phyloP scores from a whole-genome alignment of 2,113 vertebrate genomes.

The Accipiter cooperii region DNA sequence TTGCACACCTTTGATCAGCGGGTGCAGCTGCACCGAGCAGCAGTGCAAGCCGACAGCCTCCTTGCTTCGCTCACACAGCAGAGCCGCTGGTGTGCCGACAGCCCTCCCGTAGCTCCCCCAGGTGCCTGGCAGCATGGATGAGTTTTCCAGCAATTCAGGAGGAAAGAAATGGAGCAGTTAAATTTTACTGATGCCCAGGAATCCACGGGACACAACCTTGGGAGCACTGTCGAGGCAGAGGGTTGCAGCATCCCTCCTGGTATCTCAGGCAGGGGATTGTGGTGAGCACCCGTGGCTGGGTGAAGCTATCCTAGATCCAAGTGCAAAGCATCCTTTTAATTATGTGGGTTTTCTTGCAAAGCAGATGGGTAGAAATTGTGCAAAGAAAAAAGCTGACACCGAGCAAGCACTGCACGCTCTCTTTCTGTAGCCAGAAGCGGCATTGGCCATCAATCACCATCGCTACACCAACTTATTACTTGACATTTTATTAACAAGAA shows the following conservation, averaged over 20 bases:
- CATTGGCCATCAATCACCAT: neutral
- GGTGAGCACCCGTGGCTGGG: neutral
- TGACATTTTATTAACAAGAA: neutral
- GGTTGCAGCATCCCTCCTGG: neutral
- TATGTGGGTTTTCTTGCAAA: neutral
- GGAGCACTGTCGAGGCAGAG: fast-evolving
- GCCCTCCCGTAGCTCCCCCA: neutral
- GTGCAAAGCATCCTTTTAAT: neutral
- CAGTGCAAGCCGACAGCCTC: neutral
- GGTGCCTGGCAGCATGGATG: neutral
- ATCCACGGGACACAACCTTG: fast-evolving
- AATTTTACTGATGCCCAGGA: neutral
- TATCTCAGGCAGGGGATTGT: neutral
- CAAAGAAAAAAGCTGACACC: neutral
- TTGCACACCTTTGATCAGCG: neutral
- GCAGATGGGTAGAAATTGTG: neutral
- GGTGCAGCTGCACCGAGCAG: neutral
- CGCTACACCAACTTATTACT: neutral
- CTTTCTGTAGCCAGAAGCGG: neutral
- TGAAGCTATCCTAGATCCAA: neutral
- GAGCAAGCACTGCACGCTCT: neutral
- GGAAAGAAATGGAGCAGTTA: neutral
- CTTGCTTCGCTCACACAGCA: fast-evolving
- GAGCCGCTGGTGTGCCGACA: neutral
- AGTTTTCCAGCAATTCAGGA: neutral